phyloP scores from a whole-genome alignment of 1,140 invertebrate genomes.

The Drosophila prosaltans region DNA sequence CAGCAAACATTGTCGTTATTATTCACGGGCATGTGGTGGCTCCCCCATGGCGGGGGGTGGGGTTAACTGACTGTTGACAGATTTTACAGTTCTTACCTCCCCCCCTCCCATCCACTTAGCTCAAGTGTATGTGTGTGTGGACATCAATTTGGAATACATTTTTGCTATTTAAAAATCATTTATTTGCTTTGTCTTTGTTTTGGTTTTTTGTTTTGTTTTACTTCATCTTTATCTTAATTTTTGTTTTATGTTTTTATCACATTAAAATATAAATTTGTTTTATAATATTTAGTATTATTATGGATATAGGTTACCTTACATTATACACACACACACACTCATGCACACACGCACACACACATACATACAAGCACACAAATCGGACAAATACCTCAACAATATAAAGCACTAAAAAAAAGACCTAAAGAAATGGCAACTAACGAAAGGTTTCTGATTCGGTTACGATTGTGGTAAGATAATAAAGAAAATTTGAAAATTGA shows the following conservation, averaged over 20 bases:
- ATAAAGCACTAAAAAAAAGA: constrained; percentile 52
- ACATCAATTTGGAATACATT: constrained; percentile 10
- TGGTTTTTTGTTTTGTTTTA: constrained; percentile 25
- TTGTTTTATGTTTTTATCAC: constrained; percentile 64
- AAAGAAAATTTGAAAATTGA: background rate
- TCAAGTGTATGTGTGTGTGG: background rate
- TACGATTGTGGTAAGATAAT: constrained; percentile 2
- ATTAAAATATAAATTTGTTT: constrained; percentile 71
- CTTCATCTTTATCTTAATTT: constrained; percentile 26
- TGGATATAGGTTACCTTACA: constrained; percentile 45
- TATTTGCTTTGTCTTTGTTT: constrained; percentile 63
- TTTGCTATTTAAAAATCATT: constrained; percentile 67
- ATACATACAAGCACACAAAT: constrained; percentile 34
- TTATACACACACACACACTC: constrained; percentile 57
- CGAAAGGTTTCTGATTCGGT: constrained; percentile 6
- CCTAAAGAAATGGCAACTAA: constrained; percentile 32
- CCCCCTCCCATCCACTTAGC: background rate
- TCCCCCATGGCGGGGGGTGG: constrained; percentile 35
- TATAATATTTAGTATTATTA: constrained; percentile 49
- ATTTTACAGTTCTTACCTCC: constrained; percentile 37
- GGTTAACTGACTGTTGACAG: constrained; percentile 54
- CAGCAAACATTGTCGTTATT: constrained; percentile 82
- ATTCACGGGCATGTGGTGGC: constrained; percentile 61
- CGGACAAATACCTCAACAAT: constrained; percentile 53
- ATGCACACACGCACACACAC: constrained; percentile 31